These are phyloP conservation scores for Perithous albicinctus DNA, from an alignment of 2,888 invertebrate species.

Conservation along the genomic window DNA sequence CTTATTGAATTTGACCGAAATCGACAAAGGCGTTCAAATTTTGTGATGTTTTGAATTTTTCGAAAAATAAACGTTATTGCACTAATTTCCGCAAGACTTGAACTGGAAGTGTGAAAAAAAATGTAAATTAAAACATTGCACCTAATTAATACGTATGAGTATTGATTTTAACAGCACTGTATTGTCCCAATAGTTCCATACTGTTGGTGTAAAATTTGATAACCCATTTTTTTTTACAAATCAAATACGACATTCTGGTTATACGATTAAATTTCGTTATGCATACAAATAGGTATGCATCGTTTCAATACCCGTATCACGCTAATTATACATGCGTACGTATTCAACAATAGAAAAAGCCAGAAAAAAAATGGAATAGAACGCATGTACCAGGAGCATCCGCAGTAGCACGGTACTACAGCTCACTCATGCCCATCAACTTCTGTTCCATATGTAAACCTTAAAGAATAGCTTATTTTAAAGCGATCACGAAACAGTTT, in stretches of 20 bases:
- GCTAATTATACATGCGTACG: background rate
- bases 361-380: conserved; percentile 11
- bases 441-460: conserved; percentile 78
- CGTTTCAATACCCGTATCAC: background rate
- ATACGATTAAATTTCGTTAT: background rate
- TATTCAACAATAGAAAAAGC: conserved; percentile 10
- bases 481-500: conserved; percentile 81
- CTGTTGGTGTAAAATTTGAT: too few relatives aligned
- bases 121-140: too few relatives aligned
- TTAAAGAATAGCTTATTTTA: conserved; percentile 82
- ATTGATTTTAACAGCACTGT: too few relatives aligned
- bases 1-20: too few relatives aligned
- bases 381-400: background rate
- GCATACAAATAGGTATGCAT: background rate
- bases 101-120: too few relatives aligned
- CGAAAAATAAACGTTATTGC: too few relatives aligned
- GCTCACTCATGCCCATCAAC: conserved; percentile 28
- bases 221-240: too few relatives aligned
- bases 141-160: too few relatives aligned
- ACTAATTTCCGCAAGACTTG: too few relatives aligned
- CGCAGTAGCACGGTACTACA: conserved; percentile 24
- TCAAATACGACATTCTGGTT: background rate
- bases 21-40: too few relatives aligned
- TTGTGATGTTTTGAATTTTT: too few relatives aligned
- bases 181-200: too few relatives aligned